phyloP scores from a whole-genome alignment of 2,888 invertebrate species.

The Stenchaetothrips biformis region DNA sequence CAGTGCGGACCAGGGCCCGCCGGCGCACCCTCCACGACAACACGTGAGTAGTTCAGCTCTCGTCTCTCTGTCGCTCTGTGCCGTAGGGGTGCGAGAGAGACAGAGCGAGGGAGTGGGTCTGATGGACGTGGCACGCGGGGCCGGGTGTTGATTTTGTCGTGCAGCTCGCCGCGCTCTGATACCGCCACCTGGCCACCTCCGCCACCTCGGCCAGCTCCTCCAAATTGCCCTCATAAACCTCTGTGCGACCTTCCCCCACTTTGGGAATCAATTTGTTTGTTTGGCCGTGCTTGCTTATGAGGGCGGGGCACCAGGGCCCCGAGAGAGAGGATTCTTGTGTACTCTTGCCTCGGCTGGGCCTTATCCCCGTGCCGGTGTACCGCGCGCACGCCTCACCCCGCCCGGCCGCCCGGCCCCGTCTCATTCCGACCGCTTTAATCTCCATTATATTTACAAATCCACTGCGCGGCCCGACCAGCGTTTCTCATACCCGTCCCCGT shows the following conservation, averaged over 20 bases:
- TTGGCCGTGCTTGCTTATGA: conserved; percentile 5
- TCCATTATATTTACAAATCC: conserved; percentile 21
- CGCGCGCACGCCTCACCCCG: not conserved
- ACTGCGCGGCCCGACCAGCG: not conserved
- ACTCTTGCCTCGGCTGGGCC: not conserved
- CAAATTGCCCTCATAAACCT: not conserved
- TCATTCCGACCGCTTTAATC: not conserved
- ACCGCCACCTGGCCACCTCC: not conserved
- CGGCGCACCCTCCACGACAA: too few species aligned
- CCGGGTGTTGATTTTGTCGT: not conserved
- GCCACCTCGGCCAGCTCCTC: not conserved
- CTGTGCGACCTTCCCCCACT: not conserved
- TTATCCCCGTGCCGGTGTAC: not conserved
- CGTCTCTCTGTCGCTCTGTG: not conserved
- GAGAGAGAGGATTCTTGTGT: conserved; percentile 18
- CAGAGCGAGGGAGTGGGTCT: not conserved
- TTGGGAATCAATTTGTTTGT: conserved; percentile 6
- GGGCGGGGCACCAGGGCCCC: not conserved
- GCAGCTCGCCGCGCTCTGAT: not conserved
- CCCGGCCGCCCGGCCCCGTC: not conserved
- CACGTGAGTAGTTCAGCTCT: too few species aligned
- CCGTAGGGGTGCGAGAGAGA: not conserved
- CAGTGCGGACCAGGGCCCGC: too few species aligned
- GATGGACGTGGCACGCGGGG: too few species aligned
- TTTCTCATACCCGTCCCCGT: too few species aligned